Evolutionary conservation across 2,888 invertebrate species (phyloP).

Genomic region (Copidosoma aretas): DNA sequence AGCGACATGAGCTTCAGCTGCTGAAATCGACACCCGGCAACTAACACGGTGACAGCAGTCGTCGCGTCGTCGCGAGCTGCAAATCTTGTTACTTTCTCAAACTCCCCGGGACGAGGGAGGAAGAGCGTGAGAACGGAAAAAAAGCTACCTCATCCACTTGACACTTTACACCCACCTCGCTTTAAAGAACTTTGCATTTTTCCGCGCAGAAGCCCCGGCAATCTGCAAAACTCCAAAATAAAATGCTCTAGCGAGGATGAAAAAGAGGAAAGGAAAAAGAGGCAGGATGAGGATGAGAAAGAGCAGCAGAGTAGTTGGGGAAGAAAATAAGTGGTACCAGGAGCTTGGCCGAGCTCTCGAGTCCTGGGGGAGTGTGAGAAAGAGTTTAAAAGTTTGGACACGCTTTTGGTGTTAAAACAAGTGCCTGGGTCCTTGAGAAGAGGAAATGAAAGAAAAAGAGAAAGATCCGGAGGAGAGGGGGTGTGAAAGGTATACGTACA

Average conservation of each 20-base stretch:
- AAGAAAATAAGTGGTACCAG: background rate
- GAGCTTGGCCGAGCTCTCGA: slow-evolving; percentile 19
- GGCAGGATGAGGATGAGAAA: slow-evolving; percentile 8
- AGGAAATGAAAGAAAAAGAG: slow-evolving; percentile 21
- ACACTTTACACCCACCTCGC: slow-evolving; percentile 24
- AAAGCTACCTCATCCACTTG: background rate
- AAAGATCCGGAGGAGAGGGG: slow-evolving; percentile 2
- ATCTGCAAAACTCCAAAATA: slow-evolving; percentile 39
- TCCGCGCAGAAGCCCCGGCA: slow-evolving; percentile 27
- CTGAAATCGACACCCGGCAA: background rate
- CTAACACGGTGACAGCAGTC: background rate
- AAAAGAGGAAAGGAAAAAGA: slow-evolving; percentile 2
- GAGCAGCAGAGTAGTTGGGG: slow-evolving; percentile 12
- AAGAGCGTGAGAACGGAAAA: background rate
- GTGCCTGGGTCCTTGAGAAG: slow-evolving; percentile 34
- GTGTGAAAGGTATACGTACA: slow-evolving; percentile 4
- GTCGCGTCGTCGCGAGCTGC: background rate
- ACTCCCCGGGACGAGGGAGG: background rate
- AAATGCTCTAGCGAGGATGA: slow-evolving; percentile 10
- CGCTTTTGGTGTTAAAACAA: slow-evolving; percentile 52
- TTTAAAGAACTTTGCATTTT: slow-evolving; percentile 37
- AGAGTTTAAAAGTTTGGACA: slow-evolving; percentile 55
- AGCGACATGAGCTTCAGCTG: background rate
- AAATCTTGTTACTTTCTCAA: background rate
- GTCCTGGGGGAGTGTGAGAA: background rate